Evolutionary conservation across 92 coral and sea anemone species (phyloP).

Genomic region (Epizoanthus ramosus): DNA sequence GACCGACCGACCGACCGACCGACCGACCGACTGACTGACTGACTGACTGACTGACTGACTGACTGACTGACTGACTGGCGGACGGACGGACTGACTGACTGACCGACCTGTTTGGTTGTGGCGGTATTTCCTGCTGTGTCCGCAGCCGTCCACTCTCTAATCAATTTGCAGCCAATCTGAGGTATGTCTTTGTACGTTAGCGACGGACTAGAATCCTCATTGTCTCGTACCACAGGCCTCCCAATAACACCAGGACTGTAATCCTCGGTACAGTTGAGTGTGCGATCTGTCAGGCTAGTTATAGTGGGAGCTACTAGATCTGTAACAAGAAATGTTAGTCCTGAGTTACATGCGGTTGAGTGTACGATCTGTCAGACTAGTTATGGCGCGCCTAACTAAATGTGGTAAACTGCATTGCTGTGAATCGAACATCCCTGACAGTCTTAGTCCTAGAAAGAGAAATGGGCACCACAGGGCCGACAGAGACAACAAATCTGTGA

Average conservation of each 20-base stretch:
- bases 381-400: slow-evolving; percentile 57
- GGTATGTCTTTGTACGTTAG: slow-evolving; percentile 57
- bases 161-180: slow-evolving; percentile 52
- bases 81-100: no score
- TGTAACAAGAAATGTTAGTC: no score
- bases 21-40: no score
- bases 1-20: background rate
- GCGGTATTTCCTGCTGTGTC: slow-evolving; percentile 83
- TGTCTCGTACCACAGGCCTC: slow-evolving; percentile 64
- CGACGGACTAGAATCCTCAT: slow-evolving; percentile 61
- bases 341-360: slow-evolving; percentile 66
- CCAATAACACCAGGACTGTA: slow-evolving; percentile 61
- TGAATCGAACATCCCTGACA: no score
- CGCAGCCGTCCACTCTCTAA: slow-evolving; percentile 65
- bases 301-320: slow-evolving; percentile 67
- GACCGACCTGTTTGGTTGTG: slow-evolving; percentile 54
- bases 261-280: slow-evolving; percentile 61
- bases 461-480: no score
- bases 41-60: no score
- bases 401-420: slow-evolving; percentile 23
- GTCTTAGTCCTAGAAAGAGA: no score
- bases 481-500: no score
- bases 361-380: slow-evolving; percentile 36
- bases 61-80: no score
- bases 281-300: slow-evolving; percentile 36